Conservation (phyloP, 92 coral and sea anemone species). For the Desmophyllum pertusum region DNA sequence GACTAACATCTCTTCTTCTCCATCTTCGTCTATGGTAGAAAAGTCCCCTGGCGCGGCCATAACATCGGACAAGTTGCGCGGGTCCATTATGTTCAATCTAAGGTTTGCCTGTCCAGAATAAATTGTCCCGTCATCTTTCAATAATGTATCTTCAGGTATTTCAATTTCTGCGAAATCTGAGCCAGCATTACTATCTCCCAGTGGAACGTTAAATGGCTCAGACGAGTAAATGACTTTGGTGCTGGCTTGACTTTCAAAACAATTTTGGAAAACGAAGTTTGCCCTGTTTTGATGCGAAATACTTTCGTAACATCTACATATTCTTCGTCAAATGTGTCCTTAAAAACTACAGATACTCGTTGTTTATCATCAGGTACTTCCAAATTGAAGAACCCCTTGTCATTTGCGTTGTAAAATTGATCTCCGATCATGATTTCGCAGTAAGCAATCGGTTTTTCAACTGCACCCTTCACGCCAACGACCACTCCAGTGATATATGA, state of each 20-base stretch:
- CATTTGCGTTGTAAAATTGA: neutral
- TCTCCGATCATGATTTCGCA: too few relatives aligned
- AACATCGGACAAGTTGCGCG: constrained; percentile 56
- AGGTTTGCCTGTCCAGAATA: constrained; percentile 62
- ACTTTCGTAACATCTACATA: constrained; percentile 23
- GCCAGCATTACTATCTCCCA: constrained; percentile 1
- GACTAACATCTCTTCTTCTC: constrained; percentile 53
- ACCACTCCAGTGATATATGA: neutral
- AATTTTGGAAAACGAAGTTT: constrained; percentile 19
- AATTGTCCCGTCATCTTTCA: constrained; percentile 49
- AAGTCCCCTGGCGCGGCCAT: constrained; percentile 70
- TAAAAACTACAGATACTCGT: constrained; percentile 13
- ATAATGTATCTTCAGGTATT: constrained; percentile 56
- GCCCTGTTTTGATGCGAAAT: constrained; percentile 1
- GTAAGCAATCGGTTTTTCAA: constrained; percentile 17
- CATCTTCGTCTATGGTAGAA: constrained; percentile 54
- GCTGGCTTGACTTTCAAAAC: neutral
- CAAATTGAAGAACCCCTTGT: constrained; percentile 2
- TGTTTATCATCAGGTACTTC: constrained; percentile 7
- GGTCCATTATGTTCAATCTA: constrained; percentile 42
- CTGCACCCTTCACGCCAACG: neutral
- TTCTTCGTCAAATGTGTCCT: neutral
- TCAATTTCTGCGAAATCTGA: constrained; percentile 54
- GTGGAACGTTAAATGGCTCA: neutral
- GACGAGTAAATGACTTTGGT: constrained; percentile 24